Base-by-base conservation (phyloP, 2,888 invertebrate species). In the Drepanosiphum platanoidis region DNA sequence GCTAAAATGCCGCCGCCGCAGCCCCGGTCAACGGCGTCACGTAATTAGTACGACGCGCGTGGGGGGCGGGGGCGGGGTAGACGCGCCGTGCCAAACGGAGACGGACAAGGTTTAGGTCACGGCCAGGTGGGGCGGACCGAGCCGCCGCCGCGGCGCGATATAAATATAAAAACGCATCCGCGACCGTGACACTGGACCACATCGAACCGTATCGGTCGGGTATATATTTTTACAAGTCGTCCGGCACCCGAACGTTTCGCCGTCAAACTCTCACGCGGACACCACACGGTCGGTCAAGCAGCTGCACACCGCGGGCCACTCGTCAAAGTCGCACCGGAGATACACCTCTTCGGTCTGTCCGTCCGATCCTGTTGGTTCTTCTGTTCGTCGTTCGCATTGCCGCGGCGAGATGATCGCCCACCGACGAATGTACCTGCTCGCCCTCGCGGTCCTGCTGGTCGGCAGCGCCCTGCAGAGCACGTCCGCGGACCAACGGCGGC, bases 131-230 rank as follows among this genome's bases (percentile, higher is more conserved):
- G 84, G 84, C 46, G 77, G 34, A 68, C 30, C 30, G n/a, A 66
- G 30, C 32, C 42, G 46, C 27, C 70, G 70, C 71, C 39, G 46
- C 71, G 58, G 36, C 27, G 66, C 84, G 70, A 84, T 70, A 30
- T 82, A 82, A 74, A 83, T 75, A 75, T 75, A 66, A 83, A 83
- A 84, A 84, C 84, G 84, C 68, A 77, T 84, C 75, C 84, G 34
- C 84, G 84, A 84, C 84, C 84, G 66, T 84, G 84, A 84, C 84
- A 84, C 84, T 84, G 84, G 84, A 84, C 84, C 84, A 84, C 84
- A 39, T 77, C 58, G 68, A 77, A 77, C 52, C 74, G 83, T 68
- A 83, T 83, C 84, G 84, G 84, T 68, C 84, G 75, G 75, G n/a
- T n/a, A n/a, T n/a, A n/a, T n/a, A n/a, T n/a, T n/a, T n/a, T n/a